Evolutionary conservation across 2,888 invertebrate species (phyloP), one percentile per base, ranked within the genome.

Genomic region (Pseudoips prasinana): DNA sequence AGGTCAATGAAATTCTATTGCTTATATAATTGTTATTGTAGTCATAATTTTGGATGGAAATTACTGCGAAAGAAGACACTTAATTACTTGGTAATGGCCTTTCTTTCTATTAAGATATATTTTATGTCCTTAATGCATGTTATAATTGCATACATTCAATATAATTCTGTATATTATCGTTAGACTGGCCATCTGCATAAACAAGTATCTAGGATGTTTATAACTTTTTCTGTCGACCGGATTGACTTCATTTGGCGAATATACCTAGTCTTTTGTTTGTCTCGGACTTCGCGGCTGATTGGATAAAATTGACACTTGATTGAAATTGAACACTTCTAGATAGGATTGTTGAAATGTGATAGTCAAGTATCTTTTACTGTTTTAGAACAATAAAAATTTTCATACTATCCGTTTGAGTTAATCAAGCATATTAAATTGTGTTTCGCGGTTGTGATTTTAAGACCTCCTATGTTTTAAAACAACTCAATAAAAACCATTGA

Each of bases 181-280:
- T 2, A 14, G 5, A 31, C 25, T 44, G 33, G 23, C 10, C 29
- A 37, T 40, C 14, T 40, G 2, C 2, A 14, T 56, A 59, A 60
- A 60, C 53, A 62, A 48, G 29, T 37, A 37, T 48, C 57, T 57
- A 58, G 58, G 54, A 50, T 57, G 47, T 58, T 48, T 52, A 46
- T 35, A 14, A 22, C 51, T 53, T 49, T 47, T 39, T 41, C 27
- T 20, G 29, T 32, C 34, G 10, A 36, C 30, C 35, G 28, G 23
- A 7, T 32, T 22, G 33, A 34, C 20, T 44, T 9, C 27, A 33
- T 34, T 44, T 30, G 27, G 22, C 27, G 37, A 41, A 46, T 40
- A 54, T 46, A 14, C 14, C 14, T 48, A 52, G 42, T 33, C 25
- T 9, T 34, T 30, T 50, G 41, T 43, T 51, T 50, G 43, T 45